These are phyloP conservation scores for Saccopteryx bilineata DNA, from an alignment of 2,113 vertebrate genomes.

Conservation along the genomic window DNA sequence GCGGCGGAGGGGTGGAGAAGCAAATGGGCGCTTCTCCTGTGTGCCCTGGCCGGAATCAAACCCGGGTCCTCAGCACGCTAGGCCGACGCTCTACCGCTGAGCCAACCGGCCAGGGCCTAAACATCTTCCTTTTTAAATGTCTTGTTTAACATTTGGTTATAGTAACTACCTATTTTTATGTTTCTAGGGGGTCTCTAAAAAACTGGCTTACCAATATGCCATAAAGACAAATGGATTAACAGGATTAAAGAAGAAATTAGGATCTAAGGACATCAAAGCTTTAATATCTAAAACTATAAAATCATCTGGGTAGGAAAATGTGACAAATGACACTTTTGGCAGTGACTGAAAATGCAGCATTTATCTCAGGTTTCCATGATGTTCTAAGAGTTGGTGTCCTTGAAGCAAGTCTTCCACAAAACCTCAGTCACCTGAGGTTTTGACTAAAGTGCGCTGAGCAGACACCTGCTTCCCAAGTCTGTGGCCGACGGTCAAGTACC, in stretches of 20 bases:
- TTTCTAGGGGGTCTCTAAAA: slow-evolving; percentile 59
- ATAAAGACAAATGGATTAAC: slow-evolving; percentile 37
- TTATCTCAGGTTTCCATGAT: not conserved
- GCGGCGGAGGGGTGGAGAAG: too few species aligned
- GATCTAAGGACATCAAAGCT: not conserved
- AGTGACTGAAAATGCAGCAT: not conserved
- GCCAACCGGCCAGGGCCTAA: too few species aligned
- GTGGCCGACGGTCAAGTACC: not conserved
- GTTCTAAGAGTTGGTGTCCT: not conserved
- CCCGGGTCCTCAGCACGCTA: too few species aligned
- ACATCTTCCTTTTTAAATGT: slow-evolving; percentile 42
- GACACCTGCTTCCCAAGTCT: not conserved
- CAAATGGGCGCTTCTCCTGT: too few species aligned
- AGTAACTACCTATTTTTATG: not conserved
- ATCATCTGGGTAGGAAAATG: not conserved
- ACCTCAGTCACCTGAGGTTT: not conserved
- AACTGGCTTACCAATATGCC: slow-evolving; percentile 23
- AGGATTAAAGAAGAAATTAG: slow-evolving; percentile 41
- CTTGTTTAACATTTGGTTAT: slow-evolving; percentile 36
- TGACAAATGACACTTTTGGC: not conserved
- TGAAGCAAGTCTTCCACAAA: not conserved
- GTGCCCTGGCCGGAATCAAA: too few species aligned
- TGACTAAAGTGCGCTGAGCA: not conserved
- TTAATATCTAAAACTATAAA: slow-evolving; percentile 34
- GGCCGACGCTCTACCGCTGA: too few species aligned